phyloP scores from a whole-genome alignment of 2,888 invertebrate genomes.

The Pardosa pseudoannulata region DNA sequence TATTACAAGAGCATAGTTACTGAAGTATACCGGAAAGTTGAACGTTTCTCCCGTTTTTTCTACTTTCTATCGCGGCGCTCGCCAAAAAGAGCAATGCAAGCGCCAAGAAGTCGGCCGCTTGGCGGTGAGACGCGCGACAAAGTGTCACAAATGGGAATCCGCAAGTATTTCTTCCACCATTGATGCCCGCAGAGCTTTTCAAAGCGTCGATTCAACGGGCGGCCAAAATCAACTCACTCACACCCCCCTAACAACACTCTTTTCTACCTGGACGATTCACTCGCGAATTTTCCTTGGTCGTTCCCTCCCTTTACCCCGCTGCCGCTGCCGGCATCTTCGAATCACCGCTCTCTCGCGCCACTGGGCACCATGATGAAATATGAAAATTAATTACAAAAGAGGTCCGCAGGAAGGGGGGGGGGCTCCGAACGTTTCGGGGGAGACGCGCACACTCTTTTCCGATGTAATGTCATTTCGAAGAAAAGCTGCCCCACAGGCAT shows the following conservation, averaged over 20 bases:
- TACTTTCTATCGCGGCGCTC: no score
- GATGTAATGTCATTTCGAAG: constrained; percentile 48
- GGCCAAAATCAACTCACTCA: not conserved
- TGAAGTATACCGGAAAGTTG: no score
- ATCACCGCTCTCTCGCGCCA: constrained; percentile 21
- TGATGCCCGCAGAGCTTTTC: constrained; percentile 56
- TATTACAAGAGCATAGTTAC: no score
- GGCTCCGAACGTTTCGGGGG: no score
- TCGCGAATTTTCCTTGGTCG: constrained; percentile 43
- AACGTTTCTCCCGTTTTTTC: no score
- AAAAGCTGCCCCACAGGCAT: constrained; percentile 53
- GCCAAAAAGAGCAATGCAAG: no score
- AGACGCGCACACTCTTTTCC: not conserved
- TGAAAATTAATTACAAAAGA: constrained; percentile 70
- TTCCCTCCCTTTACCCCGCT: no score
- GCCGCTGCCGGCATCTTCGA: constrained; percentile 24
- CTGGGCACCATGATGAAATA: constrained; percentile 65
- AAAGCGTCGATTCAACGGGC: not conserved
- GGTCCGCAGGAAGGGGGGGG: not conserved
- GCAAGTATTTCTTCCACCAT: constrained; percentile 54
- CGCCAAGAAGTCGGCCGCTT: no score
- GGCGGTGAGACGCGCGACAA: not conserved
- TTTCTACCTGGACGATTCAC: constrained; percentile 61
- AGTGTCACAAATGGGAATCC: not conserved
- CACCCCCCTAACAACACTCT: not conserved